phyloP scores from a whole-genome alignment of 2,113 vertebrate genomes.

The Rhinoderma darwinii region DNA sequence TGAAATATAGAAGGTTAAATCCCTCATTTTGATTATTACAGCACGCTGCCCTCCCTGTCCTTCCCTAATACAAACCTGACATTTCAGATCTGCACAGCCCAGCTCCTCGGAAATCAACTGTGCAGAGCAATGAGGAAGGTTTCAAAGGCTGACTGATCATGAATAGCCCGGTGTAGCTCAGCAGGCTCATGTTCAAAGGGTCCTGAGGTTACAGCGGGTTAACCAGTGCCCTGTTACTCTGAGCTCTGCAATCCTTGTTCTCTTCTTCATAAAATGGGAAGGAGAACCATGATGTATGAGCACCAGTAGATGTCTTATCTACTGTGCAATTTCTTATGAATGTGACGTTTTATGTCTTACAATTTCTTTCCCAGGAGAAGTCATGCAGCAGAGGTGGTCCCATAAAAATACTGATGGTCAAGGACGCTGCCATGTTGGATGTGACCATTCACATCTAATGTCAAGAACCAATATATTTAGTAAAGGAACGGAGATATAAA shows the following conservation, averaged over 20 bases:
- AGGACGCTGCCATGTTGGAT: not conserved
- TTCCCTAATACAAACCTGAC: constrained; percentile 78
- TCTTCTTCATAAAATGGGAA: not conserved
- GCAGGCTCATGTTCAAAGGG: constrained; percentile 64
- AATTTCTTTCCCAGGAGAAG: not conserved
- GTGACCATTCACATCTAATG: not conserved
- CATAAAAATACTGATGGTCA: not conserved
- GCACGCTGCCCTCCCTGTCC: constrained; percentile 61
- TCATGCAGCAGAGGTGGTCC: not conserved
- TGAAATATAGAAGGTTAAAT: constrained; percentile 78
- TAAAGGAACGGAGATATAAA: not conserved
- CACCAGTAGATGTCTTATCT: not conserved
- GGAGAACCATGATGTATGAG: not conserved
- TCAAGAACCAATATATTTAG: not conserved
- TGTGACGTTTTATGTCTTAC: not conserved
- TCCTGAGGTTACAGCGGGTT: constrained; percentile 73
- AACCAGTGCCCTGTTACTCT: constrained; percentile 67
- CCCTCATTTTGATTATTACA: constrained; percentile 77
- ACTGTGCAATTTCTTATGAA: not conserved
- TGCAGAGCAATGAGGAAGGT: constrained; percentile 69
- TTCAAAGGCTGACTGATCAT: constrained; percentile 78
- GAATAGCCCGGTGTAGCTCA: constrained; percentile 76
- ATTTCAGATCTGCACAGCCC: constrained; percentile 80
- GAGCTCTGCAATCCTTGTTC: not conserved
- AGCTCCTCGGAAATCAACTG: constrained; percentile 79